Evolutionary conservation across 30 jellyfish, hydroid and myxozoan genomes (phyloP).

Genomic region (Hydractinia symbiolongicarpus): DNA sequence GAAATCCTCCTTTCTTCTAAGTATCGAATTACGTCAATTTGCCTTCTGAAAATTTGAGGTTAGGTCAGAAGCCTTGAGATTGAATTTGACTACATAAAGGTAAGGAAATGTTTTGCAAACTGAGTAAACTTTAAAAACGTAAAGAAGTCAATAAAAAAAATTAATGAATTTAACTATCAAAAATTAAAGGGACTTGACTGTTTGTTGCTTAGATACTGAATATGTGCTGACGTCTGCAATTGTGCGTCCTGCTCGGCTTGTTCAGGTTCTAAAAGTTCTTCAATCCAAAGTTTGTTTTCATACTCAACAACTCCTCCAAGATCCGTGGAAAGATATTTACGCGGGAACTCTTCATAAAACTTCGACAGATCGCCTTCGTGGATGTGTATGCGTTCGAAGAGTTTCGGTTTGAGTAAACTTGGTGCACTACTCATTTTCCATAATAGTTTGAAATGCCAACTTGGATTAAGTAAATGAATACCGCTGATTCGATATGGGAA

Average conservation of each 20-base stretch:
- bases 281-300: conserved; percentile 72
- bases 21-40: too few species aligned
- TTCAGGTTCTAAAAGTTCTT: conserved; percentile 74
- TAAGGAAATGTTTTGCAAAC: too few species aligned
- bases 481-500: conserved; percentile 85
- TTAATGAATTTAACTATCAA: too few species aligned
- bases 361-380: conserved; percentile 90
- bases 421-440: conserved; percentile 85
- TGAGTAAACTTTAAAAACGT: too few species aligned
- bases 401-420: conserved; percentile 55
- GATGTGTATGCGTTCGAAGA: conserved; percentile 54
- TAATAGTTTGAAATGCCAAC: conserved; percentile 87
- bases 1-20: too few species aligned
- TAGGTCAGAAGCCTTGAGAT: too few species aligned
- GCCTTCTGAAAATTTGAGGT: too few species aligned
- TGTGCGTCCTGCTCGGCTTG: conserved; percentile 44
- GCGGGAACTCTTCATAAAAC: conserved; percentile 62
- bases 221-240: conserved; percentile 38
- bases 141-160: too few species aligned
- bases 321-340: conserved; percentile 57
- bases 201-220: conserved; percentile 21
- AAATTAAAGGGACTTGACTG: neutral
- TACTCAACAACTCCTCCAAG: conserved; percentile 80
- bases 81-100: too few species aligned
- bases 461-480: conserved; percentile 81